Base-by-base conservation (phyloP, 2,888 invertebrate species). In the Tiphia femorata region DNA sequence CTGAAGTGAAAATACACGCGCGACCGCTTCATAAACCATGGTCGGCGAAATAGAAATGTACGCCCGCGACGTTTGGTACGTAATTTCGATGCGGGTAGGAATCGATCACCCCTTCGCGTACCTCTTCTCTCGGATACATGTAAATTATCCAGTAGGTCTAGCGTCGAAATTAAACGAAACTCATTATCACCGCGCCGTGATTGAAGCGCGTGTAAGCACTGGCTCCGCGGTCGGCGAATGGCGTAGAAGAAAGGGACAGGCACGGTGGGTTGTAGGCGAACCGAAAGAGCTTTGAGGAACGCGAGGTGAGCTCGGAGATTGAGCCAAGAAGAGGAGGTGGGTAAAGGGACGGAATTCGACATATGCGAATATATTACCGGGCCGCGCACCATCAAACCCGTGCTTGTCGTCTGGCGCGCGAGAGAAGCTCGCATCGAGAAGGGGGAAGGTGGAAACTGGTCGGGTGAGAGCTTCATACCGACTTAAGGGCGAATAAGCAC, bases 401-500 rank as follows among this genome's bases (percentile, higher is more conserved):
- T n/a, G n/a, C n/a, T n/a, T n/a, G n/a, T n/a, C n/a, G 10, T n/a
- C 33, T 33, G 12, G 8, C 8, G 33, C 8, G 33, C 33, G 2
- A 5, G 3, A 33, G 33, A n/a, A 33, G 33, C 33, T 33, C 14
- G 33, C 8, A n/a, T 5, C n/a, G n/a, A n/a, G n/a, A n/a, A n/a
- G n/a, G n/a, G n/a, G n/a, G n/a, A n/a, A n/a, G 33, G 14, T n/a
- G 33, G 14, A 33, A 8, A 33, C 3, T 7, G 8, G 8, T 7
- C 4, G 37, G 10, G 5, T 6, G 4, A 25, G 27, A 4, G 3
- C 44, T 40, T 35, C 40, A 21, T 33, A 21, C 27, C 27, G 49
- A 46, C 53, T 53, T 44, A 40, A 40, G 23, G 21, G 41, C 44
- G 38, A 58, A 49, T 38, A 49, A 49, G 58, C 58, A 33, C 35